phyloP scores from a whole-genome alignment of 2,113 vertebrate species.

The Python bivittatus region DNA sequence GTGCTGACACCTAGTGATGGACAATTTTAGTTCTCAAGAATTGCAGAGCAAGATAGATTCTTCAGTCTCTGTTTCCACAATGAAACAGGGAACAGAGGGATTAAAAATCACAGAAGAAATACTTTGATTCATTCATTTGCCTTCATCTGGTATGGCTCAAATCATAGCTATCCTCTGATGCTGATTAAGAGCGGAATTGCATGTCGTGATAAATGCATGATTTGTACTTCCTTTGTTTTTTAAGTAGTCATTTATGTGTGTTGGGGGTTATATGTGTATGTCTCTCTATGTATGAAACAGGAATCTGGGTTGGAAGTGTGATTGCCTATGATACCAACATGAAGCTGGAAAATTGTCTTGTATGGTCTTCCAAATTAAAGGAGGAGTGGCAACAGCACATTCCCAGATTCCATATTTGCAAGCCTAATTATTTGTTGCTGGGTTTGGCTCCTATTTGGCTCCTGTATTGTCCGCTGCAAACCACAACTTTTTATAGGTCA shows the following conservation, averaged over 20 bases:
- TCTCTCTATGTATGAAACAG: not conserved
- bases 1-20: not conserved
- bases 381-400: not conserved
- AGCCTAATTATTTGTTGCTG: not conserved
- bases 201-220: not conserved
- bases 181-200: not conserved
- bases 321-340: not conserved
- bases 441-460: not conserved
- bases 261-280: too few species aligned
- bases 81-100: not conserved
- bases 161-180: not conserved
- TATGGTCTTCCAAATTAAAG: not conserved
- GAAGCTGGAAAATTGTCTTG: not conserved
- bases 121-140: not conserved
- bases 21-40: not conserved
- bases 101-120: not conserved
- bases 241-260: too few species aligned
- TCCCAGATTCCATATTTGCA: not conserved
- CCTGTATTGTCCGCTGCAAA: not conserved
- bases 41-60: not conserved
- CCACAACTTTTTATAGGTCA: not conserved
- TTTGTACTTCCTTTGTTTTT: not conserved
- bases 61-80: not conserved
- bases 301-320: not conserved
- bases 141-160: not conserved